Base-by-base conservation (phyloP, 2,113 vertebrate species). In the crab-eating macaque (Macaca fascicularis) region DNA sequence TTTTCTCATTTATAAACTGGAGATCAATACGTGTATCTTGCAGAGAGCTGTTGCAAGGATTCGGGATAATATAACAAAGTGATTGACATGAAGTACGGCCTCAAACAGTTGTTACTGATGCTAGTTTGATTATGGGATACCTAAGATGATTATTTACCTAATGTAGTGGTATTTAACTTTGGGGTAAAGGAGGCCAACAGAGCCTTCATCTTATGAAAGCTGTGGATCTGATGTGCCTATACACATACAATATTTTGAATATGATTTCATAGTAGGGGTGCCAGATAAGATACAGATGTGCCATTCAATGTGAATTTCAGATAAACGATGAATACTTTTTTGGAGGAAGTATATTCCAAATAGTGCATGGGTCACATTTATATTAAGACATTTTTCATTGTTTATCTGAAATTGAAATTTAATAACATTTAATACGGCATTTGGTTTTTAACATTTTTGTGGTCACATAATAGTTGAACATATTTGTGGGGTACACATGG, bases 321-420 rank as follows among this genome's bases (percentile, higher is more conserved):
- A 80, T 88, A 57, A 69, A 30, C 2, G 6, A 40, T n/a, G 17
- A 64, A 38, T 48, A 52, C 32, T 48, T 81, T 57, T 84, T 81
- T 19, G 55, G 45, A 19, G 35, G 43, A 43, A 67, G 8, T 67
- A 23, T 69, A 50, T 86, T 10, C 32, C n/a, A 84, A n/a, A 90
- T 14, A 83, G 40, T 57, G 70, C 52, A 25, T 19, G 64, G 12
- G 17, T 80, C 19, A 67, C 43, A 6, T 3, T 70, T 61, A 76
- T 0, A n/a, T 6, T 11, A 89, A 88, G 59, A 69, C 27, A 32
- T n/a, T 40, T 81, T 81, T 40, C 19, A 52, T 3, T 74, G 50
- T 90, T 90, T 48, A 76, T 32, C 61, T 76, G 72, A 64, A 85
- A 23, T 81, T 81, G 6, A 3, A 89, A 70, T 81, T 74, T 79